A percentile compares a stretch with the other conserved stretches of the same genome.
Evolutionary conservation across 2,797 vertebrate species (phyloP).

Genomic region (Sebastes iracundus): DNA sequence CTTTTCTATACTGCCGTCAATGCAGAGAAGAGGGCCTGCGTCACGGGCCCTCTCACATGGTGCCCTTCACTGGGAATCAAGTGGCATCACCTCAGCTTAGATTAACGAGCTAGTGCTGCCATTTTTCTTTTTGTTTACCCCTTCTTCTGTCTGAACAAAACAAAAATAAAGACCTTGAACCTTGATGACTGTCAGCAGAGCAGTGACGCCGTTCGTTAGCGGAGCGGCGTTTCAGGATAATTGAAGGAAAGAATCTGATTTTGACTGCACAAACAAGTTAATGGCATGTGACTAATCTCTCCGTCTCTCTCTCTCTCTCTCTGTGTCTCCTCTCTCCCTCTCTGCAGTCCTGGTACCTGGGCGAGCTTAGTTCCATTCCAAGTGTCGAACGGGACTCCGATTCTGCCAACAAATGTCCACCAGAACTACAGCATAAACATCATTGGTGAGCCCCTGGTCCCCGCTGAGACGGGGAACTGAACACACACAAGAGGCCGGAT

Average conservation of each 20-base stretch:
- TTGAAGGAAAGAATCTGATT: constrained; percentile 38
- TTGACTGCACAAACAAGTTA: constrained; percentile 30
- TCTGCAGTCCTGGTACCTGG: constrained; percentile 99
- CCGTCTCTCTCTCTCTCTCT: constrained; percentile 25
- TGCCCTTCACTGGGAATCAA: constrained; percentile 55
- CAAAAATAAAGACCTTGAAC: constrained; percentile 26
- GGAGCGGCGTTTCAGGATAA: constrained; percentile 35
- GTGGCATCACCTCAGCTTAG: constrained; percentile 50
- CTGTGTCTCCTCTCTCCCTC: constrained; percentile 29
- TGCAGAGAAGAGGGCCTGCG: constrained; percentile 40
- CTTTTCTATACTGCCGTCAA: constrained; percentile 45
- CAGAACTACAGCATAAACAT: constrained; percentile 99
- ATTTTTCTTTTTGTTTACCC: not conserved
- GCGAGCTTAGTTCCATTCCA: constrained; percentile 99
- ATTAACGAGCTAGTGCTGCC: constrained; percentile 32
- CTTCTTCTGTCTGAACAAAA: not conserved
- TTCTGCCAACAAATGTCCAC: constrained; percentile 99
- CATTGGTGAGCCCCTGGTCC: constrained; percentile 99
- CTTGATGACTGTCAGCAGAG: constrained; percentile 31
- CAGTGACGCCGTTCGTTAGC: constrained; percentile 33
- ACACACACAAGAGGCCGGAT: constrained; percentile 60
- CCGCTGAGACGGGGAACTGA: constrained; percentile 98
- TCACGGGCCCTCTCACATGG: constrained; percentile 45
- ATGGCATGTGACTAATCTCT: constrained; percentile 47
- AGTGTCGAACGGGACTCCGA: constrained; percentile 99